Percentiles rank a stretch among this genome's conserved stretches.
Conservation (phyloP, 2,888 invertebrate species). For the Andrena chrysosceles region DNA sequence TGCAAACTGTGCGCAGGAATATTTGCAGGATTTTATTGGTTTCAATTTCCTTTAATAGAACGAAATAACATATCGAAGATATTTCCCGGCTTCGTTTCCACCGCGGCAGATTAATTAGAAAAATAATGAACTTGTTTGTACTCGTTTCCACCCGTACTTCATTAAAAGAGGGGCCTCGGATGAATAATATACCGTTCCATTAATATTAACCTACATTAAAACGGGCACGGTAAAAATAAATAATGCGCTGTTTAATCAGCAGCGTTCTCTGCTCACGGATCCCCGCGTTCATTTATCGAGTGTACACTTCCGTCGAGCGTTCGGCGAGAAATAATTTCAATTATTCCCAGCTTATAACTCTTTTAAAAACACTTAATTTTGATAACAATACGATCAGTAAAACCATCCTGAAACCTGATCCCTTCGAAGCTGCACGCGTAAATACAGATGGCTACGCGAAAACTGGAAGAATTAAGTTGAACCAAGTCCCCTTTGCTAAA, state of each 20-base stretch:
- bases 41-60: background rate
- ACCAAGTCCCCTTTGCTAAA: too few relatives aligned
- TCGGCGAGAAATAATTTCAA: constrained; percentile 14
- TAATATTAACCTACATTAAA: constrained; percentile 31
- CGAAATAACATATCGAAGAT: constrained; percentile 8
- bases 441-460: too few relatives aligned
- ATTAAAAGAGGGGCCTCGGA: background rate
- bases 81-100: background rate
- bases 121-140: constrained; percentile 40
- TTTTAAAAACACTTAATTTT: constrained; percentile 4
- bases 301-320: constrained; percentile 5
- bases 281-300: constrained; percentile 27
- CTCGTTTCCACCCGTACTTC: constrained; percentile 17
- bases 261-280: background rate
- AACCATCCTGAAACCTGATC: too few relatives aligned
- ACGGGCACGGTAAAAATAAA: constrained; percentile 16
- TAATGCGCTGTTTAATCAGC: constrained; percentile 23
- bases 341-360: constrained; percentile 3
- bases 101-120: constrained; percentile 27
- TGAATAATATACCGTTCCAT: constrained; percentile 32
- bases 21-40: background rate
- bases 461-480: too few relatives aligned
- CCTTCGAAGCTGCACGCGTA: too few relatives aligned
- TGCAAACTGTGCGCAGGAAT: background rate
- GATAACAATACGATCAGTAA: background rate